phyloP scores from a whole-genome alignment of 2,888 invertebrate species.

The Andricus curvator region DNA sequence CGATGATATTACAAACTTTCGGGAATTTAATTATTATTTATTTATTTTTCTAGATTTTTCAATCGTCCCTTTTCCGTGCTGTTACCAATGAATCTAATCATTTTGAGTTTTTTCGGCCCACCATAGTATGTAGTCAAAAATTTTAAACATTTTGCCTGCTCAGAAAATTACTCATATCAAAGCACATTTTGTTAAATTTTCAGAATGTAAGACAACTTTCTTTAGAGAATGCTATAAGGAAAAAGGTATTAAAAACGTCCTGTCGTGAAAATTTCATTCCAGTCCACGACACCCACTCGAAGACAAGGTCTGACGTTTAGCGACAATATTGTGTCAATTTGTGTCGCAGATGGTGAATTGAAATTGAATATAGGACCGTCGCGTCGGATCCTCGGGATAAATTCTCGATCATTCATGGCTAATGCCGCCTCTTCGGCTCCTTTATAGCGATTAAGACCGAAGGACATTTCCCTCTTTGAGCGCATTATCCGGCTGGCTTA shows the following conservation, averaged over 20 bases:
- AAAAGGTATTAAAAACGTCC: no score
- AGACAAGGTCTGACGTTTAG: neutral
- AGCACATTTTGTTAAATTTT: no score
- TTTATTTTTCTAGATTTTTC: no score
- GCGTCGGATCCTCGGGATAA: neutral
- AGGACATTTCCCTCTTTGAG: conserved; percentile 49
- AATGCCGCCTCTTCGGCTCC: conserved; percentile 28
- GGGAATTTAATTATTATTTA: no score
- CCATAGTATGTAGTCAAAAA: no score
- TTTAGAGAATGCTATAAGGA: neutral
- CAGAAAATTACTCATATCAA: no score
- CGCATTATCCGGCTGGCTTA: conserved; percentile 47
- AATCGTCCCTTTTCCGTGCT: no score
- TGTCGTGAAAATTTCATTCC: neutral
- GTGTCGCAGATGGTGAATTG: conserved; percentile 20
- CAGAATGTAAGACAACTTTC: neutral
- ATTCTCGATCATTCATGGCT: conserved; percentile 33
- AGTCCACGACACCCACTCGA: neutral
- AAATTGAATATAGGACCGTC: conserved; percentile 8
- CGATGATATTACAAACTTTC: no score
- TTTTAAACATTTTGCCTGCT: no score
- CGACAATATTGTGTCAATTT: conserved; percentile 25
- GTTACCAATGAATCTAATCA: no score
- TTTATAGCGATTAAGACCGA: conserved; percentile 43
- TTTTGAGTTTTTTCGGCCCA: no score